These are phyloP conservation scores for Neodiprion fabricii DNA, from an alignment of 1,140 invertebrate species.

Conservation along the genomic window DNA sequence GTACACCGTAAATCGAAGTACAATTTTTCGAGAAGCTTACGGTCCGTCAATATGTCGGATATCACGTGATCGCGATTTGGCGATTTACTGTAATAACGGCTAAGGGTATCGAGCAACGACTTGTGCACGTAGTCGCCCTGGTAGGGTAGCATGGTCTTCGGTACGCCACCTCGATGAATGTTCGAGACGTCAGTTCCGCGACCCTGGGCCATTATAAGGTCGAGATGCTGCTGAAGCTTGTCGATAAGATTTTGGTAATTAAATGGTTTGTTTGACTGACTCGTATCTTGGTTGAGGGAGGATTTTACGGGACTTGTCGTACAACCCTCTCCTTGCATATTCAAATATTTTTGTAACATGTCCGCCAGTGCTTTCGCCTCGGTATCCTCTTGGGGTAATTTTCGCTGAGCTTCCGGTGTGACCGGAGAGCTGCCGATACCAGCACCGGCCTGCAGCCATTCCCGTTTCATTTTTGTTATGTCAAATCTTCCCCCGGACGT, in stretches of 20 bases:
- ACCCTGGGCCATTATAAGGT: conserved; percentile 53
- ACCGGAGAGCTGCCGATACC: conserved; percentile 37
- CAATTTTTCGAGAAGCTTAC: conserved; percentile 73
- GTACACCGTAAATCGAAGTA: conserved; percentile 76
- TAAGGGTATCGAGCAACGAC: conserved; percentile 69
- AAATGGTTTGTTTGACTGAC: conserved; percentile 40
- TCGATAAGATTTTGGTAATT: conserved; percentile 71
- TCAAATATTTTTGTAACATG: conserved; percentile 73
- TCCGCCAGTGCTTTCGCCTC: conserved; percentile 67
- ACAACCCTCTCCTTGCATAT: conserved; percentile 48
- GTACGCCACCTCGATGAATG: conserved; percentile 23
- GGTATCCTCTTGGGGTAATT: conserved; percentile 54
- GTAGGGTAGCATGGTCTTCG: conserved; percentile 41
- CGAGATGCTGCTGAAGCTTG: conserved; percentile 71
- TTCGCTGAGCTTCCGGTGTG: conserved; percentile 37
- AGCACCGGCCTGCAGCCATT: conserved; percentile 54
- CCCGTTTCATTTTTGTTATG: conserved; percentile 69
- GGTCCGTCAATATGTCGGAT: conserved; percentile 73
- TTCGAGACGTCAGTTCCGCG: conserved; percentile 38
- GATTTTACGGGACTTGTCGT: conserved; percentile 8
- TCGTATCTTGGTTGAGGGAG: conserved; percentile 1
- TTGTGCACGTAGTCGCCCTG: conserved; percentile 68
- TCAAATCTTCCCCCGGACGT: conserved; percentile 70
- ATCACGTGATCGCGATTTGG: conserved; percentile 72
- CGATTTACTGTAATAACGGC: conserved; percentile 71